Base-by-base conservation (phyloP, 1,140 invertebrate genomes). In the Diorhabda elongata region DNA sequence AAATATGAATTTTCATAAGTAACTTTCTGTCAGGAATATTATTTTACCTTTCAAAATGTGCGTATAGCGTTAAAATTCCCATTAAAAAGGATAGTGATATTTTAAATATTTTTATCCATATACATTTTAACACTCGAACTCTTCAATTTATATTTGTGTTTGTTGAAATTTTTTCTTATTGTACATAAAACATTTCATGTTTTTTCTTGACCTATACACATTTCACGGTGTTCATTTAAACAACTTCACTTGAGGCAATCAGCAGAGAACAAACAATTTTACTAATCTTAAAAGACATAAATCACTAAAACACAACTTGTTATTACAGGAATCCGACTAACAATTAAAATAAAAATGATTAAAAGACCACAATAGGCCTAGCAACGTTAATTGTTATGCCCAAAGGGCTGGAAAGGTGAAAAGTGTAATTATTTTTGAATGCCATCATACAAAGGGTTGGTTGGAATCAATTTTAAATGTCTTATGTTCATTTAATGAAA, bases 341-440 rank as follows among this genome's bases (percentile, higher is more conserved):
- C 47, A 52, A 52, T 52, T 52, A 52, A 52, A 52, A 52, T 52
- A 52, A 52, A 52, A 52, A 52, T 52, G 6, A 52, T 52, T 52
- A 52, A 52, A 52, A 52, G 6, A 4, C 47, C 47, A 52, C 47
- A 52, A 52, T 52, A 52, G 47, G 47, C 47, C n/a, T n/a, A 52
- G 47, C 47, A 52, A 52, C n/a, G 47, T 52, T 52, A 52, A 52
- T 52, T 52, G n/a, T n/a, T n/a, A n/a, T 52, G 47, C 47, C 47
- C 58, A 47, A 60, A 42, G 56, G 52, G 58, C n/a, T 58, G 62
- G 44, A 59, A 66, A 52, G 47, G 6, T 52, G 47, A 52, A 43
- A 26, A 26, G 61, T 42, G 67, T 61, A 59, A 45, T 57, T 68
- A 42, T 60, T 7, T 68, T 42, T 61, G 41, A n/a, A 26, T 62